Base-by-base conservation (phyloP, 2,113 vertebrate species). In the Abramis brama region DNA sequence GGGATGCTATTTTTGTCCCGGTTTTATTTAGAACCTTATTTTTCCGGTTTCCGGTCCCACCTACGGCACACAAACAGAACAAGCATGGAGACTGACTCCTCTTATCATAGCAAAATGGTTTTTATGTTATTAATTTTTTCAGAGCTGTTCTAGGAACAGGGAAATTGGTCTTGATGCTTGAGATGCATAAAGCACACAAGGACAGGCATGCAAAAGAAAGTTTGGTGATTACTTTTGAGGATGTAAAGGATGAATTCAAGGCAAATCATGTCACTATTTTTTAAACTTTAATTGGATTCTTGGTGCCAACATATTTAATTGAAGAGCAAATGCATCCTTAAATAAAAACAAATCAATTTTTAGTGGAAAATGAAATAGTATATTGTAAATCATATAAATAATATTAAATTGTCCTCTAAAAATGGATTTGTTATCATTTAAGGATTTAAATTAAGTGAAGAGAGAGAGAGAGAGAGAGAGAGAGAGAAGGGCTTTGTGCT, bases 1-100 rank as follows among this genome's bases (percentile, higher is more conserved):
- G 60, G 76, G 55, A 59, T 77, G 73, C 62, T 83, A 70, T 83
- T 71, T 82, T 87, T 79, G 39, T 3, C 4, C 33, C 17, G 23
- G 39, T 50, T 64, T 70, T 70, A 79, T 82, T 85, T 85, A 78
- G 55, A 27, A 23, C 13, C 10, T 78, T 62, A 50, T n/a, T 64
- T 52, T 57, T 57, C 60, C 39, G 19, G 23, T 47, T 27, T 50
- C 12, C 4, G 21, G 9, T 45, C 23, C 36, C 13, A 80, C 25
- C 30, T 11, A 62, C 59, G 3, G 39, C 23, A 33, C n/a, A 78
- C 76, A 79, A 74, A 74, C 50, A 57, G 21, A 84, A 10, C 30
- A n/a, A 2, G 1, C 21, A 23, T 2, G 0, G 9, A 59, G 25
- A 36, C 10, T 15, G 33, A 15, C 36, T 79, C 71, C 10, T 62